Conservation (phyloP, 2,888 invertebrate genomes). For the Volucella inanis region DNA sequence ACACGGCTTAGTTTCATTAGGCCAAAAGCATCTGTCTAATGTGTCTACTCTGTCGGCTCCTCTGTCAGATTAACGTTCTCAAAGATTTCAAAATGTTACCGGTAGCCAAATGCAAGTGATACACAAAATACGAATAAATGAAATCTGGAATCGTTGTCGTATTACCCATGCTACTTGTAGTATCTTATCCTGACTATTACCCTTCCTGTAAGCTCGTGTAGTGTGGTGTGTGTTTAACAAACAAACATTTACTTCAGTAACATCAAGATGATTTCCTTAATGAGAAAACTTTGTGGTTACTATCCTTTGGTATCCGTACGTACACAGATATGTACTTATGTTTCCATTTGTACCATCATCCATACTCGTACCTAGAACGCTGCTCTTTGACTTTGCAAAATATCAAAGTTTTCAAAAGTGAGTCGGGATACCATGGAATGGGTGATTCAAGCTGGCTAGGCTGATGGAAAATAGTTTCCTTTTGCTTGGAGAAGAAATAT, state of each 20-base stretch:
- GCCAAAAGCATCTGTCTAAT: constrained; percentile 15
- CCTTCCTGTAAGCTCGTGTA: constrained; percentile 9
- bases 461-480: neutral
- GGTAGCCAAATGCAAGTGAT: constrained; percentile 41
- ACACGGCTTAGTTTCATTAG: constrained; percentile 60
- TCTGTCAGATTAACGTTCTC: neutral
- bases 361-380: constrained; percentile 6
- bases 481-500: constrained; percentile 24
- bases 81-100: constrained; percentile 20
- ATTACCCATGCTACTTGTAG: neutral
- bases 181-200: constrained; percentile 29
- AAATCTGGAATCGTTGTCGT: neutral
- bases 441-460: neutral
- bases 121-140: constrained; percentile 28
- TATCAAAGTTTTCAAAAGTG: constrained; percentile 35
- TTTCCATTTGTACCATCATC: too few relatives aligned
- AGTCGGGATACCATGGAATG: neutral
- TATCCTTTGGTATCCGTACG: neutral
- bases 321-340: too few relatives aligned
- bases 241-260: constrained; percentile 62
- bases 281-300: constrained; percentile 68
- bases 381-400: constrained; percentile 13
- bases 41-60: too few relatives aligned
- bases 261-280: constrained; percentile 70
- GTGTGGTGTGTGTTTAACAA: constrained; percentile 18